phyloP scores from a whole-genome alignment of 2,888 invertebrate genomes.

The Drosophila borborema region DNA sequence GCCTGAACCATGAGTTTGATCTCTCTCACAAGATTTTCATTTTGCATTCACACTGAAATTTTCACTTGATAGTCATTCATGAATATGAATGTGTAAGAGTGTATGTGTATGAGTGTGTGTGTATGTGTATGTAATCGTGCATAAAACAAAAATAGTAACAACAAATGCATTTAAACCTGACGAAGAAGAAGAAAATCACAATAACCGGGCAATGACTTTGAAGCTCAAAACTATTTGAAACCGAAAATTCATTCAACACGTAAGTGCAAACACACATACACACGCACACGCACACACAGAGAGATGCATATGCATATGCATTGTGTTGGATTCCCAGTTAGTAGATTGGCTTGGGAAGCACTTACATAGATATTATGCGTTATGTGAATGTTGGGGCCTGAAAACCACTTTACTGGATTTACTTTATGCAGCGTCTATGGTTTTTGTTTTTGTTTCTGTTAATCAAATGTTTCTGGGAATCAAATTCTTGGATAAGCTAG shows the following conservation, averaged over 20 bases:
- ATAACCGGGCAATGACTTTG: slow-evolving; percentile 40
- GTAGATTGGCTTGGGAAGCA: slow-evolving; percentile 10
- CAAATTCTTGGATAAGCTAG: slow-evolving; percentile 4
- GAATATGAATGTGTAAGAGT: slow-evolving; percentile 19
- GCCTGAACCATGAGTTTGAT: slow-evolving; percentile 12
- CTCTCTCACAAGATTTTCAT: slow-evolving; percentile 61
- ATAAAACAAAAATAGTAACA: slow-evolving; percentile 17
- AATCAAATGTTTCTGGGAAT: too few relatives aligned
- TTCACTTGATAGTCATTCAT: slow-evolving; percentile 61
- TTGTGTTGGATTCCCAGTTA: slow-evolving; percentile 2
- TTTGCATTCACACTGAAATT: slow-evolving; percentile 72
- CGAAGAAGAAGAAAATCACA: slow-evolving; percentile 19
- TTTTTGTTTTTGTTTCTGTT: slow-evolving; percentile 5
- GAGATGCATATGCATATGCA: not conserved
- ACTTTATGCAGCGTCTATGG: slow-evolving; percentile 4
- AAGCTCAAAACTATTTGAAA: slow-evolving; percentile 16
- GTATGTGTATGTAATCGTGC: slow-evolving; percentile 39
- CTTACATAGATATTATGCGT: slow-evolving; percentile 6
- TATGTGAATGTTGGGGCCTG: slow-evolving; percentile 1
- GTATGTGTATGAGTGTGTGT: slow-evolving; percentile 1
- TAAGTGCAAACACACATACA: not conserved
- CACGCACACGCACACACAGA: not conserved
- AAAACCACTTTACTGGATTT: not conserved
- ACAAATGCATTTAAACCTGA: slow-evolving; percentile 24
- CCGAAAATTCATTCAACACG: slow-evolving; percentile 23